phyloP scores from a whole-genome alignment of 2,113 vertebrate species.

The Cavia aperea region DNA sequence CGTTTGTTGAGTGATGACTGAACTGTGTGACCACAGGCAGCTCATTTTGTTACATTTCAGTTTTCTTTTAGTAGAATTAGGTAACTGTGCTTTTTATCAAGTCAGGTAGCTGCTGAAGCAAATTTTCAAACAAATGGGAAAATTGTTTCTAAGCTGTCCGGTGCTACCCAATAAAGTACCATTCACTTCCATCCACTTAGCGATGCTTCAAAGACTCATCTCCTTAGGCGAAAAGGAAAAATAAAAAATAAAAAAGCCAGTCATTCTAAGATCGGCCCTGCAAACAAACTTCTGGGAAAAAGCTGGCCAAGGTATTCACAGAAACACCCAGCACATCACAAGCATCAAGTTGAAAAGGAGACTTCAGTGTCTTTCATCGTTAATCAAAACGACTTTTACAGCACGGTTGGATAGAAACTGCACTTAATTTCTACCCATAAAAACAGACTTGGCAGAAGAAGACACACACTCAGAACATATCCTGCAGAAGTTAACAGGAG shows the following conservation, averaged over 20 bases:
- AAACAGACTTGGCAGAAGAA: constrained; percentile 22
- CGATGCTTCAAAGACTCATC: not conserved
- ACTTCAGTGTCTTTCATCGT: not conserved
- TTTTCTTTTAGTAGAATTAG: not conserved
- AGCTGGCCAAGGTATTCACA: not conserved
- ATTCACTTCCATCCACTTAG: not conserved
- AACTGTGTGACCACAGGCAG: not conserved
- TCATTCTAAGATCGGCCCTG: not conserved
- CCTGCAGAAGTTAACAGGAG: not conserved
- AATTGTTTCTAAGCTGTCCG: not conserved
- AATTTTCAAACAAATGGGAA: constrained; percentile 1
- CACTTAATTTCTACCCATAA: not conserved
- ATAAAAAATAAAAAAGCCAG: not conserved
- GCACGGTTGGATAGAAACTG: not conserved
- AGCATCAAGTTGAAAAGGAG: not conserved
- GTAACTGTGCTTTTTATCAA: too few relatives aligned
- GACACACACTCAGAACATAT: not conserved
- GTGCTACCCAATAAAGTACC: not conserved
- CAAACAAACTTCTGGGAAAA: not conserved
- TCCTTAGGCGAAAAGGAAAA: not conserved
- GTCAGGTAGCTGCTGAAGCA: not conserved
- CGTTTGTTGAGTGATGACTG: not conserved
- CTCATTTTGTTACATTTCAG: not conserved
- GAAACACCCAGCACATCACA: not conserved
- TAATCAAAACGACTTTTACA: not conserved